Percentiles rank a stretch among this genome's conserved stretches.
phyloP scores from a whole-genome alignment of 2,113 vertebrate species.

The Kryptolebias marmoratus region DNA sequence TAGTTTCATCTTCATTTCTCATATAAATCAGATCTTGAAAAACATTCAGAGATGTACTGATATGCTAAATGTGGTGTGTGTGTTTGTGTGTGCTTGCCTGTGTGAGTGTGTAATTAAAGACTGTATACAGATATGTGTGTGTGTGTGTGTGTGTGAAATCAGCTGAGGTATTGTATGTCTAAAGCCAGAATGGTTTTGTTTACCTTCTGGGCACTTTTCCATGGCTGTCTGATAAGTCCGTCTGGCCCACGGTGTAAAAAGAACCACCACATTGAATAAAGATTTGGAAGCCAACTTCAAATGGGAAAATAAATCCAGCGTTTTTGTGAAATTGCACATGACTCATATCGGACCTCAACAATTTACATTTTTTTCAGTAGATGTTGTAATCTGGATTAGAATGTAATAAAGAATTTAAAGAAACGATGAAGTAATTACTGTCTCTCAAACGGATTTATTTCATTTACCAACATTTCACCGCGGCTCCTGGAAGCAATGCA shows the following conservation, averaged over 20 bases:
- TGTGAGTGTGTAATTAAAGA: conserved; percentile 23
- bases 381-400: background rate
- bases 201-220: conserved; percentile 60
- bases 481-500: too few species aligned
- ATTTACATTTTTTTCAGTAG: background rate
- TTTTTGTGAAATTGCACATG: background rate
- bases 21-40: conserved; percentile 2
- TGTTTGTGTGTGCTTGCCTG: background rate
- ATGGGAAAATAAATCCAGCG: background rate
- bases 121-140: conserved; percentile 26
- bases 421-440: background rate
- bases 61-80: conserved; percentile 3
- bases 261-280: conserved; percentile 14
- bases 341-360: background rate
- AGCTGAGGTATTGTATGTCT: conserved; percentile 30
- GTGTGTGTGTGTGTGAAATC: conserved; percentile 42
- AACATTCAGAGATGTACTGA: conserved; percentile 7
- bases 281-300: conserved; percentile 22
- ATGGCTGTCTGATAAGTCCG: conserved; percentile 47
- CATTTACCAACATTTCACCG: too few species aligned
- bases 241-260: conserved; percentile 35
- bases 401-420: background rate
- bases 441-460: too few species aligned
- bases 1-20: conserved; percentile 17
- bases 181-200: conserved; percentile 55